Evolutionary conservation across 1,140 invertebrate species (phyloP).

Genomic region (Panagrolaimus sp.): DNA sequence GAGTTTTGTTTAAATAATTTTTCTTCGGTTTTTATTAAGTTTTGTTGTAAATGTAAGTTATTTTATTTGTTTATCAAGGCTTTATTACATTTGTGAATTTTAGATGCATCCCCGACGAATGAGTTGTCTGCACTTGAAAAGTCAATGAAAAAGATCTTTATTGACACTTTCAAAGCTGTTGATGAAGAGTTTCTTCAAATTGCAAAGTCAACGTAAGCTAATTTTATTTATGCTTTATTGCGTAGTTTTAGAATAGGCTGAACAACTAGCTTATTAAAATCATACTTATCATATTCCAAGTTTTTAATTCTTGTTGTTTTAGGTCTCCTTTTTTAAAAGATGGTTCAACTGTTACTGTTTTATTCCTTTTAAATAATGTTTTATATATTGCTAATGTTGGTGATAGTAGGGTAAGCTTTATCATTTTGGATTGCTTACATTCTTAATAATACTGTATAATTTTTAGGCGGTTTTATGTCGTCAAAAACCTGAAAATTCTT

Average conservation of each 20-base stretch:
- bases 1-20: slow-evolving; percentile 29
- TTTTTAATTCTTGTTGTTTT: too few species aligned
- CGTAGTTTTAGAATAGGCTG: slow-evolving; percentile 62
- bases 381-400: slow-evolving; percentile 64
- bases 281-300: neutral
- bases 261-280: slow-evolving; percentile 61
- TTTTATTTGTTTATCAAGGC: neutral
- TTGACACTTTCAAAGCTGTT: slow-evolving; percentile 63
- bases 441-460: slow-evolving; percentile 18
- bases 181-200: slow-evolving; percentile 62
- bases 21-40: slow-evolving; percentile 25
- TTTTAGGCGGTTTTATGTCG: slow-evolving; percentile 13
- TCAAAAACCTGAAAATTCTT: slow-evolving; percentile 46
- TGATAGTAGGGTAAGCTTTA: slow-evolving; percentile 63
- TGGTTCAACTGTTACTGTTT: slow-evolving; percentile 62
- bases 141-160: slow-evolving; percentile 62
- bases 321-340: slow-evolving; percentile 64
- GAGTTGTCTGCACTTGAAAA: slow-evolving; percentile 59
- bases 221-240: too few species aligned
- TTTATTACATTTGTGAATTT: slow-evolving; percentile 20
- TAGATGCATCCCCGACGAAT: slow-evolving; percentile 19
- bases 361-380: slow-evolving; percentile 62
- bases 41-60: neutral
- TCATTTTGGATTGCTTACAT: slow-evolving; percentile 12
- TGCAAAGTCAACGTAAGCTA: too few species aligned